Conservation (phyloP, 2,797 vertebrate genomes). For the Sebastolobus altivelis region DNA sequence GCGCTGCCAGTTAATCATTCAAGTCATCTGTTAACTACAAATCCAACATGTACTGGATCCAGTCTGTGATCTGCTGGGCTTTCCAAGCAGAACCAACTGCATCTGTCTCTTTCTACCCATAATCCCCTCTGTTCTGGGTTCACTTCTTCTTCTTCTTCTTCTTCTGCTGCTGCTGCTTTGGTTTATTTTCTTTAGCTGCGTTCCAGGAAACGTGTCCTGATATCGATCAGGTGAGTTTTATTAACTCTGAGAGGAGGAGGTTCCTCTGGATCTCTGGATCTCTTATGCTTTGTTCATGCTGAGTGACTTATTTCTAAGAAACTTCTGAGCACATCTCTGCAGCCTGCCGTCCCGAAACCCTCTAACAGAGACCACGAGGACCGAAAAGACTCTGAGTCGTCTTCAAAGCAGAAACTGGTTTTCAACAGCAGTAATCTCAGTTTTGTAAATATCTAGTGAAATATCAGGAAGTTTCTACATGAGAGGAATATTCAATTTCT, state of each 20-base stretch:
- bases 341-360: too few species aligned
- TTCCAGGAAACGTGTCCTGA: background rate
- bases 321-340: too few species aligned
- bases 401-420: background rate
- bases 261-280: too few species aligned
- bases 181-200: conserved; percentile 14
- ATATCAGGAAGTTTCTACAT: background rate
- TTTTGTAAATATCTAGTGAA: background rate
- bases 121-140: conserved; percentile 32
- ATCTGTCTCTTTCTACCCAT: conserved; percentile 15
- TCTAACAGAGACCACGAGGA: background rate
- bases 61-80: conserved; percentile 29
- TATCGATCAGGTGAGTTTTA: background rate
- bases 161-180: conserved; percentile 1
- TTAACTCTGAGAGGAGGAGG: background rate
- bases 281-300: too few species aligned
- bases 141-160: background rate
- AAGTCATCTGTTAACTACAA: conserved; percentile 22
- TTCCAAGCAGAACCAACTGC: conserved; percentile 41
- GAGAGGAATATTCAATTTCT: background rate
- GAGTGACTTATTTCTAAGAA: too few species aligned
- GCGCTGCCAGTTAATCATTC: too few species aligned
- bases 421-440: background rate
- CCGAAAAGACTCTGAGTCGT: background rate
- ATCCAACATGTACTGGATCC: conserved; percentile 45